Percentiles rank a stretch among this genome's conserved stretches.
Conservation (phyloP, 2,888 invertebrate genomes). For the Coelopa pilipes region DNA sequence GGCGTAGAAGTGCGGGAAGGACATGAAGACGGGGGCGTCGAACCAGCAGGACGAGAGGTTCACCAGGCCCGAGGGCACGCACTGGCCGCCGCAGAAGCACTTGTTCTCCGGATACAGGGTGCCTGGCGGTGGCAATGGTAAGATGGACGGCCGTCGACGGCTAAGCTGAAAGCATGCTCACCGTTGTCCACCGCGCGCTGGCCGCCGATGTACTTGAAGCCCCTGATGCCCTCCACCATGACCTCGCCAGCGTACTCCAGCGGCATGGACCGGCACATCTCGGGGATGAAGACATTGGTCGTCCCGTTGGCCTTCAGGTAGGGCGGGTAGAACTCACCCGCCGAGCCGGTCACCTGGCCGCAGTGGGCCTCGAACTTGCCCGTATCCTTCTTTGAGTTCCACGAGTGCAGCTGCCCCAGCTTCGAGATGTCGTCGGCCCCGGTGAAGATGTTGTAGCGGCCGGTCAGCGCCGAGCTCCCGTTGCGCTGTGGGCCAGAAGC, state of each 20-base stretch:
- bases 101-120: constrained; percentile 71
- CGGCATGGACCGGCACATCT: constrained; percentile 77
- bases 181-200: constrained; percentile 76
- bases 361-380: constrained; percentile 69
- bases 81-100: constrained; percentile 77
- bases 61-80: constrained; percentile 78
- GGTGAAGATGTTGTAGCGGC: constrained; percentile 80
- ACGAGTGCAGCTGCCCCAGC: constrained; percentile 76
- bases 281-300: constrained; percentile 77
- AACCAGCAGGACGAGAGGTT: constrained; percentile 80
- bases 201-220: constrained; percentile 75
- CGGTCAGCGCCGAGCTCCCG: constrained; percentile 77
- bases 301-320: constrained; percentile 70
- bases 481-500: constrained; percentile 74
- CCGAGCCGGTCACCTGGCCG: constrained; percentile 75
- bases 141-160: no score
- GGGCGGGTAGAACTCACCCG: constrained; percentile 82
- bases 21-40: constrained; percentile 83
- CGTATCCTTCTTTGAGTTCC: constrained; percentile 76
- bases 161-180: constrained; percentile 49
- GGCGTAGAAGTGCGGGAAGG: constrained; percentile 84
- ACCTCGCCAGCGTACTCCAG: constrained; percentile 73
- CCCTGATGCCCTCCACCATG: constrained; percentile 71
- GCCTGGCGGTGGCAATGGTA: no score
- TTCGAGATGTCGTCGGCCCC: constrained; percentile 72